Evolutionary conservation across 2,888 invertebrate genomes (phyloP), one percentile per base, ranked within the genome.

Genomic region (Resseliella maxima): DNA sequence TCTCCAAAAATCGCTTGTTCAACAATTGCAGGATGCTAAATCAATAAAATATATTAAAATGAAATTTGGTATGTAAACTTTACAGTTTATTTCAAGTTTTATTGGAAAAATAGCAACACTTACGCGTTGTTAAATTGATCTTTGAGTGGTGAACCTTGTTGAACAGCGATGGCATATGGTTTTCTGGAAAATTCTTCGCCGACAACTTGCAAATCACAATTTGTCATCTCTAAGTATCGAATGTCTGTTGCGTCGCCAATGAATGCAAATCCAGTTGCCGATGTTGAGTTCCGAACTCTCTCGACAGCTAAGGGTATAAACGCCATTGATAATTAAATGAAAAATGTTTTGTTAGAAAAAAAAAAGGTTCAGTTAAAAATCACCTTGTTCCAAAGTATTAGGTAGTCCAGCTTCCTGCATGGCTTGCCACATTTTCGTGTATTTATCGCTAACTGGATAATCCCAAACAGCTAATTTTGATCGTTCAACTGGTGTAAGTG

Each of bases 401-500:
- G 99, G 99, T 18, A 99, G 93, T 0, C 94, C 94, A 0, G 98
- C 96, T 87, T 94, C 94, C 89, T 94, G 93, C 97, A 99, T 99
- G 0, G 97, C 97, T 90, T 98, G 97, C 96, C 98, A 98, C 95
- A 99, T 98, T 92, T 99, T 99, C 64, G 98, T 99, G 91, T 98
- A 99, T 90, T 98, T 99, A 91, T 99, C 98, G 89, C 98, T 98
- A 0, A 99, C 98, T 0, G 99, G 99, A 90, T 99, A 99, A 90
- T 99, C 99, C 99, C 99, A 99, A 0, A 99, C 99, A 0, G 99
- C 99, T 24, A 99, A 91, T 90, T 98, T 97, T 0, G 98, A 96
- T 45, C 98, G 92, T 89, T 99, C 98, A 5, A 97, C 94, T 87
- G 97, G 96, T 35, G 95, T 94, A 86, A 99, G 91, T 86, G 97